Percentiles rank a stretch among this genome's conserved stretches.
phyloP scores from a whole-genome alignment of 2,797 vertebrate species.

The Brotogeris chrysoptera region DNA sequence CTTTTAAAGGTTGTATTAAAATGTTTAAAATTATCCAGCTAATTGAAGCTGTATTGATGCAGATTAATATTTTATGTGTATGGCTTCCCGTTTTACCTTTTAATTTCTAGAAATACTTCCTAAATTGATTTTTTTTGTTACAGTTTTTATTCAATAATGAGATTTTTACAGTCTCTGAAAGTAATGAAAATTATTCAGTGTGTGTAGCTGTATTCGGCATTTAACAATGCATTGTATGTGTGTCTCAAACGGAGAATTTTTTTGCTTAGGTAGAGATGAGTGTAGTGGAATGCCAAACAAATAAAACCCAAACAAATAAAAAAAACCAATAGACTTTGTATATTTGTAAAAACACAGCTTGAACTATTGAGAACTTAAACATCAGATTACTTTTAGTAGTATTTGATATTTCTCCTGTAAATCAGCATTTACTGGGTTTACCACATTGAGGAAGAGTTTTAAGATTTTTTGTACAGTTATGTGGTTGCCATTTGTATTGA shows the following conservation, averaged over 20 bases:
- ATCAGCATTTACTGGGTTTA: background rate
- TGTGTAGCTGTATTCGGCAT: background rate
- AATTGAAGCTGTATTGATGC: background rate
- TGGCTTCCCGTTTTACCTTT: background rate
- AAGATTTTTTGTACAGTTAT: conserved; percentile 7
- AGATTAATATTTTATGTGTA: background rate
- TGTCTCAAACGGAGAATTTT: background rate
- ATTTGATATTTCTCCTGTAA: conserved; percentile 14
- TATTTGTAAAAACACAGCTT: background rate
- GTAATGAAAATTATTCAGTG: background rate
- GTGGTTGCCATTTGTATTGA: conserved; percentile 6
- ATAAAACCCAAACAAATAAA: background rate
- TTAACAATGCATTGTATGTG: background rate
- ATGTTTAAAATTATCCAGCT: background rate
- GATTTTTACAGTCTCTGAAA: background rate
- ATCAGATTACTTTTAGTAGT: background rate
- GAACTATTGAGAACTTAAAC: background rate
- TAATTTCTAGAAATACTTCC: background rate
- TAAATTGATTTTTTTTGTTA: background rate
- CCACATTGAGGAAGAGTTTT: background rate
- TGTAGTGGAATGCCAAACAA: background rate
- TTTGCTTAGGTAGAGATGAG: background rate
- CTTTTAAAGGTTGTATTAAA: background rate
- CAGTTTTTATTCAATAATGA: background rate
- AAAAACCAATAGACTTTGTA: background rate